Conservation (phyloP, 1,140 invertebrate genomes). For the Araneus ventricosus region DNA sequence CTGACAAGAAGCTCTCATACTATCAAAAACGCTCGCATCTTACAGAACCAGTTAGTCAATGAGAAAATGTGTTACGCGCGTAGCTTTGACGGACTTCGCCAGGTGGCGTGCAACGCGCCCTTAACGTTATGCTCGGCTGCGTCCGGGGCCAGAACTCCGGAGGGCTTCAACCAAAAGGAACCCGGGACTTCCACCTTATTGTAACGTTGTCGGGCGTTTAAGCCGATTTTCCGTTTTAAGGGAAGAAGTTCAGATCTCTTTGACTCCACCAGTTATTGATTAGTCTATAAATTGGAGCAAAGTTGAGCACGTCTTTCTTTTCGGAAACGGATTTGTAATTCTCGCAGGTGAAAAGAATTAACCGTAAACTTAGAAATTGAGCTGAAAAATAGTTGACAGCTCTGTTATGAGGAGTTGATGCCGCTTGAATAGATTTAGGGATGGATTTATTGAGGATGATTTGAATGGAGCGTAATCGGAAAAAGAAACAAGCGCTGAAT, state of each 20-base stretch:
- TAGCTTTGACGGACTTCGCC: conserved; percentile 44
- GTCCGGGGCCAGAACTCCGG: background rate
- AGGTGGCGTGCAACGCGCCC: conserved; percentile 40
- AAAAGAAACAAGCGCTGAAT: background rate
- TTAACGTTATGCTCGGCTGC: conserved; percentile 10
- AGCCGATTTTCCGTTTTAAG: conserved; percentile 6
- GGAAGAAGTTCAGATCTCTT: background rate
- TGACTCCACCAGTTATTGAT: conserved; percentile 9
- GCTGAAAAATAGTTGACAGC: background rate
- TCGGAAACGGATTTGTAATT: conserved; percentile 6
- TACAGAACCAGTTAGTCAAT: conserved; percentile 30
- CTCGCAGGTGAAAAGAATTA: background rate
- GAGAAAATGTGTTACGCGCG: conserved; percentile 53
- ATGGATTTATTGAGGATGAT: background rate
- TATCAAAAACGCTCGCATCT: conserved; percentile 6
- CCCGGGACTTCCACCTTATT: background rate
- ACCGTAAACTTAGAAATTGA: background rate
- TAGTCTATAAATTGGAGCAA: conserved; percentile 7
- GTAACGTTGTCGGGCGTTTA: background rate
- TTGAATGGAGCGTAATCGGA: background rate
- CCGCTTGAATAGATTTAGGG: background rate
- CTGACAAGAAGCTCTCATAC: background rate
- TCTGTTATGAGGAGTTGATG: background rate
- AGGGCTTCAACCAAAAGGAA: background rate
- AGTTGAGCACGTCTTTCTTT: background rate